Percentiles rank a stretch among this genome's conserved stretches.
Evolutionary conservation across 2,113 vertebrate genomes (phyloP).

Genomic region (Myodes glareolus): DNA sequence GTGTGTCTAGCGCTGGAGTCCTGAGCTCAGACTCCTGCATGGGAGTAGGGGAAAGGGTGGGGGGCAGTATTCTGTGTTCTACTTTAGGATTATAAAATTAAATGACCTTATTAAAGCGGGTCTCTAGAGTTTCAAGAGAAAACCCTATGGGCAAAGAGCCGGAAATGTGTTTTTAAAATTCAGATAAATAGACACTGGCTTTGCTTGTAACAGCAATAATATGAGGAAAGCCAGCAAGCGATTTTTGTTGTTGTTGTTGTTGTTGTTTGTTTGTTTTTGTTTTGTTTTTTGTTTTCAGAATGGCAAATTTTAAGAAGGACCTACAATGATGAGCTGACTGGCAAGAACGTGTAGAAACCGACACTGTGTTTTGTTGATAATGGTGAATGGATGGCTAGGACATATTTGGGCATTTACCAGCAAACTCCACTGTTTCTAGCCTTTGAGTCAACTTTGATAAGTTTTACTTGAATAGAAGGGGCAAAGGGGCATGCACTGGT

Average conservation of each 20-base stretch:
- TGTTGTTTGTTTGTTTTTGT: not conserved
- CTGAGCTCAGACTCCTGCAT: not conserved
- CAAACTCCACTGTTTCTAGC: constrained; percentile 16
- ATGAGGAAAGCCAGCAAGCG: not conserved
- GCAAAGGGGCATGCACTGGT: not conserved
- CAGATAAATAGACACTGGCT: not conserved
- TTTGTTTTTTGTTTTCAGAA: constrained; percentile 30
- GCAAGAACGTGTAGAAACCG: not conserved
- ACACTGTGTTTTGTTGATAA: not conserved
- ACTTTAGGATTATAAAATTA: not conserved
- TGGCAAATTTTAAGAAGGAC: constrained; percentile 28
- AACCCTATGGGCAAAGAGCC: constrained; percentile 36
- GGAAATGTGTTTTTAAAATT: not conserved
- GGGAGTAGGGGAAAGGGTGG: not conserved
- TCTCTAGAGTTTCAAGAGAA: constrained; percentile 47
- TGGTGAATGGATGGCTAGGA: not conserved
- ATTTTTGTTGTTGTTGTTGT: no score
- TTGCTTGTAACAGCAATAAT: not conserved
- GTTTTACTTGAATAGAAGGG: not conserved
- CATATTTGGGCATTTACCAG: constrained; percentile 8
- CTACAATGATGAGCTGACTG: not conserved
- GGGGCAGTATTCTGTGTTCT: not conserved
- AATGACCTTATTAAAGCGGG: constrained; percentile 27
- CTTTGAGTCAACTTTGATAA: constrained; percentile 19
- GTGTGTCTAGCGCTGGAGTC: not conserved